A percentile compares a stretch with the other conserved stretches of the same genome.
These are phyloP conservation scores for Neosilurus hyrtlii DNA, from an alignment of 2,797 vertebrate species.

Conservation along the genomic window DNA sequence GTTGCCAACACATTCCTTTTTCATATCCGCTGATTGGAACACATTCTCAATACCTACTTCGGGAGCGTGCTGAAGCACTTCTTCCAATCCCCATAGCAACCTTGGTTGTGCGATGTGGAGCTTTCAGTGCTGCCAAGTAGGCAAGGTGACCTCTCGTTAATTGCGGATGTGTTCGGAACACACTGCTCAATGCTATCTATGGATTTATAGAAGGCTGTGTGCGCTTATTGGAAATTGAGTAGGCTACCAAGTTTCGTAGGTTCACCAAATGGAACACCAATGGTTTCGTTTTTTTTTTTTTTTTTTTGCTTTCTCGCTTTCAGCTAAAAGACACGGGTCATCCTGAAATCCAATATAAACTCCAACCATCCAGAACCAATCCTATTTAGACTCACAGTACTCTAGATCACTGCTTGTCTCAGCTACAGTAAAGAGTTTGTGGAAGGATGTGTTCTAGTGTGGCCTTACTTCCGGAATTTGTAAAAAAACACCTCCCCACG, in stretches of 20 bases:
- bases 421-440: background rate
- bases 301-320: background rate
- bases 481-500: slow-evolving; percentile 24
- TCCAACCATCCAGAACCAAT: background rate
- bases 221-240: background rate
- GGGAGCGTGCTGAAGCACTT: slow-evolving; percentile 36
- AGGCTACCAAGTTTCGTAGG: background rate
- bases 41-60: slow-evolving; percentile 36
- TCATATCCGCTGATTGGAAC: slow-evolving; percentile 33
- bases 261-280: background rate
- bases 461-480: slow-evolving; percentile 45
- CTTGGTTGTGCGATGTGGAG: slow-evolving; percentile 26
- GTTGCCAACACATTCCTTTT: slow-evolving; percentile 36
- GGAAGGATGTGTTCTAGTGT: slow-evolving; percentile 38
- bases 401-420: background rate
- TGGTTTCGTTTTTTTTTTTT: background rate
- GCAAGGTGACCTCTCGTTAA: slow-evolving; percentile 30
- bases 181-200: slow-evolving; percentile 14
- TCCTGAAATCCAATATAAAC: background rate
- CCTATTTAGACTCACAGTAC: background rate
- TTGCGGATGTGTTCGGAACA: slow-evolving; percentile 37
- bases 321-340: background rate
- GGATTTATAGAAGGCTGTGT: slow-evolving; percentile 5
- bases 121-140: slow-evolving; percentile 19
- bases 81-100: slow-evolving; percentile 55